Evolutionary conservation across 2,797 vertebrate genomes (phyloP), one percentile per base, ranked within the genome.

Genomic region (Chloroceryle amazona): DNA sequence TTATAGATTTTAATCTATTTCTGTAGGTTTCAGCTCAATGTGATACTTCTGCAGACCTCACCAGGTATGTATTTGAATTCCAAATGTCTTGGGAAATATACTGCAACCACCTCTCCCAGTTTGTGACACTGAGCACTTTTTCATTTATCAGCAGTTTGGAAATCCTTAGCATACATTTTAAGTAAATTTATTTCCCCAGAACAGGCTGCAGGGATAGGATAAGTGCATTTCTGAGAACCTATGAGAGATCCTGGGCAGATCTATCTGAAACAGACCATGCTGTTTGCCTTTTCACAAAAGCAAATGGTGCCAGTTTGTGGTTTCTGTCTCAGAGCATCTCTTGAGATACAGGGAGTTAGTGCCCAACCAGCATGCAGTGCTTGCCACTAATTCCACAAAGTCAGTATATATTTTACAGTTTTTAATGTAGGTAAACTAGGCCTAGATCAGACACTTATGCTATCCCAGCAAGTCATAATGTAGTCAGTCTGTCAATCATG

Each of bases 401-500:
- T 35, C 68, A 29, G 6, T 6, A 37, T 31, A 23, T 23, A 18
- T 71, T 80, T 92, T n/a, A 55, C 22, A 42, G 41, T 61, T 85
- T 63, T 87, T 76, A 66, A 20, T 18, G 18, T 1, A 25, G n/a
- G 39, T 81, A 84, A 84, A 49, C 49, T 63, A 47, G 52, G 39
- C 41, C 39, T 62, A 52, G 42, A 75, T 70, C 1, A 28, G 84
- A 65, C 51, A 68, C 51, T 86, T 66, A 33, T 89, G 70, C 25
- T 66, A 58, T 84, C 78, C 21, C 51, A 93, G 21, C 18, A 83
- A 63, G 60, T 10, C 2, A 1, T 39, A 76, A 89, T 67, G 60
- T 71, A 86, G 51, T 63, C 55, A 78, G 18, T 33, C 78, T 90
- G 75, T 89, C 92, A 95, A 5, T 95, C 89, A 72, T 66, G n/a